Evolutionary conservation across 2,797 vertebrate species (phyloP).

Genomic region (Gallinago nigripennis): DNA sequence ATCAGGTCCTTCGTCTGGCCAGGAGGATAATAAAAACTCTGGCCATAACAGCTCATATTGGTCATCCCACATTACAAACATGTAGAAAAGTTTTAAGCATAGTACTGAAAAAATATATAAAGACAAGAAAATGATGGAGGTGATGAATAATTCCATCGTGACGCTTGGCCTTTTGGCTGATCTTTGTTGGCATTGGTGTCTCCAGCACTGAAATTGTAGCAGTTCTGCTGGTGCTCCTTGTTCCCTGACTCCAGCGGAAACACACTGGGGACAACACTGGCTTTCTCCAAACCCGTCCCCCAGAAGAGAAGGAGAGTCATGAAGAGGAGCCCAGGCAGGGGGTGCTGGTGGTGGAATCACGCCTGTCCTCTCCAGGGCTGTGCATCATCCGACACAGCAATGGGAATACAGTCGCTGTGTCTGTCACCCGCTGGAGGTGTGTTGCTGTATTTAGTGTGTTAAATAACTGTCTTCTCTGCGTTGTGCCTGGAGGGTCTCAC

Average conservation of each 20-base stretch:
- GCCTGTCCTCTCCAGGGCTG: neutral
- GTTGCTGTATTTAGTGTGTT: neutral
- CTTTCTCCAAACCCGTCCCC: neutral
- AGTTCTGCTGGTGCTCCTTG: neutral
- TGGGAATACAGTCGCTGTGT: accelerated
- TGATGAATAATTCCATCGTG: accelerated
- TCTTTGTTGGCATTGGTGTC: neutral
- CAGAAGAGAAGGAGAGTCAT: neutral
- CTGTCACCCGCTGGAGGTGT: neutral
- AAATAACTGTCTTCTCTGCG: neutral
- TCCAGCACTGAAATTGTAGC: neutral
- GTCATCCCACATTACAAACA: neutral
- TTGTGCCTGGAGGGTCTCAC: neutral
- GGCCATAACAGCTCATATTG: neutral
- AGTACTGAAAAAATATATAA: neutral
- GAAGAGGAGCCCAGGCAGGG: accelerated
- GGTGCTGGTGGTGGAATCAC: neutral
- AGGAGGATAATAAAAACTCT: neutral
- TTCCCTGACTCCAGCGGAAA: neutral
- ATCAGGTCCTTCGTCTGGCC: neutral
- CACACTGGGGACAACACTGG: neutral
- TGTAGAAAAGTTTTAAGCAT: neutral
- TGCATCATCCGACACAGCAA: neutral
- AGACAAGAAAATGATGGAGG: neutral
- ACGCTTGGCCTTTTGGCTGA: neutral